phyloP scores from a whole-genome alignment of 2,888 invertebrate genomes.

The Meganola albula region DNA sequence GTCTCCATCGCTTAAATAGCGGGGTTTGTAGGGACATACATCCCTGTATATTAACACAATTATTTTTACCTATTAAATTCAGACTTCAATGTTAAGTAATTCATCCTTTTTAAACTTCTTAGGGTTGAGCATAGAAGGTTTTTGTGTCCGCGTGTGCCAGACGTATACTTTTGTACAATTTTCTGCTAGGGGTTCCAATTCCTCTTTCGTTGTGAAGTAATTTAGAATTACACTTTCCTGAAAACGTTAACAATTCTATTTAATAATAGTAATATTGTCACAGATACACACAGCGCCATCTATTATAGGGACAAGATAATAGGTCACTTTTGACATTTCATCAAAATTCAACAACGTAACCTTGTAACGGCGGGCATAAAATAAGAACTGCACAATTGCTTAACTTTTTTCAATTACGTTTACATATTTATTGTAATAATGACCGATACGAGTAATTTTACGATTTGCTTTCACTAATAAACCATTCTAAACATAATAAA shows the following conservation, averaged over 20 bases:
- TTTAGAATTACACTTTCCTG: conserved; percentile 89
- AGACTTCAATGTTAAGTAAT: conserved; percentile 72
- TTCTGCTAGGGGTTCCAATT: conserved; percentile 94
- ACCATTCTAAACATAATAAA: too few relatives aligned
- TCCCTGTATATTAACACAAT: conserved; percentile 17
- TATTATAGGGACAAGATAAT: too few relatives aligned
- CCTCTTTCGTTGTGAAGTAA: conserved; percentile 82
- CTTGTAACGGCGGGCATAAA: too few relatives aligned
- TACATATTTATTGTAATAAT: too few relatives aligned
- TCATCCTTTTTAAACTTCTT: conserved; percentile 82
- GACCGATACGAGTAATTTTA: too few relatives aligned
- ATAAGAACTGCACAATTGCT: too few relatives aligned
- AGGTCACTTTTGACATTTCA: too few relatives aligned
- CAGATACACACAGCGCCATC: not conserved
- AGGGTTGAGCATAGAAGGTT: conserved; percentile 83
- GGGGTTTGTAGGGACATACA: conserved; percentile 9
- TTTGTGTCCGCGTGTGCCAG: conserved; percentile 98
- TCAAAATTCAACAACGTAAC: too few relatives aligned
- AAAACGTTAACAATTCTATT: too few relatives aligned
- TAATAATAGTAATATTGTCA: too few relatives aligned
- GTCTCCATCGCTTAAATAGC: conserved; percentile 15
- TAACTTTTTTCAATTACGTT: too few relatives aligned
- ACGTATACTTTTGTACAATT: conserved; percentile 96
- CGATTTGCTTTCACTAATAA: too few relatives aligned
- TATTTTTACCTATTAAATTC: conserved; percentile 29